Conservation (phyloP, 2,113 vertebrate species). For the Psephotus haematonotus region DNA sequence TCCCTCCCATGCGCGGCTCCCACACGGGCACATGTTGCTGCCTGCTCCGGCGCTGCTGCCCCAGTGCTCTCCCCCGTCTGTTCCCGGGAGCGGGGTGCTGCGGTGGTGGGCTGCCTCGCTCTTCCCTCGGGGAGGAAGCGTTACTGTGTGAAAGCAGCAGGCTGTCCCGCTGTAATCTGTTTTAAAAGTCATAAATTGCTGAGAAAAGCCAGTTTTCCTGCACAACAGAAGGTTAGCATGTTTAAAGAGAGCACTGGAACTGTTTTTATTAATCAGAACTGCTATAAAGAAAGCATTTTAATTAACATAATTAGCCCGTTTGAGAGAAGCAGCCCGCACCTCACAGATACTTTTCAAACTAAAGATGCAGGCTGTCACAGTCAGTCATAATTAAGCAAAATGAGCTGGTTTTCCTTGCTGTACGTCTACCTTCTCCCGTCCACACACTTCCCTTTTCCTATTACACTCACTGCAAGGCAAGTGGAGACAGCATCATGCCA, state of each 20-base stretch:
- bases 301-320: constrained; percentile 78
- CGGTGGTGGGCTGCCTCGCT: background rate
- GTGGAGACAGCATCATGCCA: background rate
- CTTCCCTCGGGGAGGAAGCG: constrained; percentile 12
- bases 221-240: constrained; percentile 72
- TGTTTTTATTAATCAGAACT: constrained; percentile 80
- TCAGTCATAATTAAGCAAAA: constrained; percentile 72
- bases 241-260: constrained; percentile 74
- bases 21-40: constrained; percentile 41
- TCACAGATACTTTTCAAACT: constrained; percentile 69
- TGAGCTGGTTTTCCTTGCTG: background rate
- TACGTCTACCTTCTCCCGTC: background rate
- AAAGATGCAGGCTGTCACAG: constrained; percentile 67
- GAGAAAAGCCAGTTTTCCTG: constrained; percentile 64
- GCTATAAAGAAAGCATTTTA: constrained; percentile 80
- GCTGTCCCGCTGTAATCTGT: constrained; percentile 38
- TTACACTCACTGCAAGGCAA: background rate
- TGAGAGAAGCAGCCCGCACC: constrained; percentile 68
- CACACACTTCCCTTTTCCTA: background rate
- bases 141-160: constrained; percentile 45
- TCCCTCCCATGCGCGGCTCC: constrained; percentile 24
- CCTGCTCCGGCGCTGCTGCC: constrained; percentile 12
- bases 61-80: constrained; percentile 5
- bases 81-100: background rate
- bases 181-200: constrained; percentile 62